A percentile compares a stretch with the other conserved stretches of the same genome.
These are phyloP conservation scores for Lycaena phlaeas DNA, from an alignment of 2,888 invertebrate genomes.

Conservation along the genomic window DNA sequence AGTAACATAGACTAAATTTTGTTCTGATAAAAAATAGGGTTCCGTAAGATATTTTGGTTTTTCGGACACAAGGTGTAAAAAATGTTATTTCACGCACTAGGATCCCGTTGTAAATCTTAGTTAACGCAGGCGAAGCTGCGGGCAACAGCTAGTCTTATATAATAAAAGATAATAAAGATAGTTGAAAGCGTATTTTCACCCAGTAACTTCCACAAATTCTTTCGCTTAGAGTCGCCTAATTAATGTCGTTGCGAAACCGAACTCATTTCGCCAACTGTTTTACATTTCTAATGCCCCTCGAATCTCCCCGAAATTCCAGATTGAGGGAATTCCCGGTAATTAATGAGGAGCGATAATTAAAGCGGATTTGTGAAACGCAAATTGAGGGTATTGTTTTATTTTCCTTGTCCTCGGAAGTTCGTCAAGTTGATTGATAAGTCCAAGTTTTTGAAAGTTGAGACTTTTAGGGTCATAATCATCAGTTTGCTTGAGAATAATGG, in stretches of 20 bases:
- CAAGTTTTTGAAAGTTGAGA: no score
- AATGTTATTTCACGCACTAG: no score
- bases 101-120: no score
- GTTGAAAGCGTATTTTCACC: not conserved
- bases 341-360: conserved; percentile 49
- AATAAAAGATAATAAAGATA: not conserved
- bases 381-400: conserved; percentile 15
- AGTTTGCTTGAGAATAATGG: no score
- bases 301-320: conserved; percentile 15
- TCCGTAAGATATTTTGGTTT: no score
- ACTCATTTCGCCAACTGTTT: conserved; percentile 14
- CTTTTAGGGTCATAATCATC: no score
- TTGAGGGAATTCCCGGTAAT: conserved; percentile 43
- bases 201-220: not conserved
- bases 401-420: not conserved
- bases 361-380: conserved; percentile 31
- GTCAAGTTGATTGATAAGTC: no score
- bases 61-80: no score
- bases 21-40: no score
- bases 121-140: no score
- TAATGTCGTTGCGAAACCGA: conserved; percentile 7
- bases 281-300: conserved; percentile 12
- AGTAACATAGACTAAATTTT: no score
- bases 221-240: conserved; percentile 4
- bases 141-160: no score